A percentile compares a stretch with the other conserved stretches of the same genome.
Conservation (phyloP, 2,113 vertebrate species). For the Hyla sarda region DNA sequence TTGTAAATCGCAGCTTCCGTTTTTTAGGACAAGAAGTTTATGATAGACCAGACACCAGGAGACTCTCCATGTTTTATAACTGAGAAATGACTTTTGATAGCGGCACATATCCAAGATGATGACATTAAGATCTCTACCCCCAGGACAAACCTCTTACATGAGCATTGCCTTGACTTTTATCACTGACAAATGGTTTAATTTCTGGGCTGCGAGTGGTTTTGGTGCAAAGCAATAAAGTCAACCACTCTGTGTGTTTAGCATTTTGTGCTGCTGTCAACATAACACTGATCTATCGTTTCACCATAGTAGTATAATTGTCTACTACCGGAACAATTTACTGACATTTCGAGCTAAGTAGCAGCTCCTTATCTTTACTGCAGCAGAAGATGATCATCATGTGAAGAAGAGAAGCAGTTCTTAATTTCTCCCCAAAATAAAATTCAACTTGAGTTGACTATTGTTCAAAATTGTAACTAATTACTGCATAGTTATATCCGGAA, state of each 20-base stretch:
- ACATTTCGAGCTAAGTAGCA: not conserved
- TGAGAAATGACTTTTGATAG: constrained; percentile 13
- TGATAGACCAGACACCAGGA: constrained; percentile 8
- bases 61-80: not conserved
- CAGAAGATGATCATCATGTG: not conserved
- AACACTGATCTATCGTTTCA: not conserved
- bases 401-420: not conserved
- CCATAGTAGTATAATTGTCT: not conserved
- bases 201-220: not conserved
- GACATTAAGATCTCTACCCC: constrained; percentile 19
- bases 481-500: no score
- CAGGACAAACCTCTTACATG: constrained; percentile 23
- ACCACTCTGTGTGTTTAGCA: not conserved
- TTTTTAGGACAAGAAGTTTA: not conserved
- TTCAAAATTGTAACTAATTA: not conserved
- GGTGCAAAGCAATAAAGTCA: constrained; percentile 16
- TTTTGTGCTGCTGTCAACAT: constrained; percentile 7
- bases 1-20: not conserved
- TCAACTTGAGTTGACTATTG: not conserved
- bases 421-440: not conserved
- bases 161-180: constrained; percentile 21
- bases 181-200: constrained; percentile 5
- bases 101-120: not conserved
- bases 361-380: not conserved
- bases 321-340: not conserved